These are phyloP conservation scores for Alectoris magna DNA, from an alignment of 2,797 vertebrate genomes.

Conservation along the genomic window DNA sequence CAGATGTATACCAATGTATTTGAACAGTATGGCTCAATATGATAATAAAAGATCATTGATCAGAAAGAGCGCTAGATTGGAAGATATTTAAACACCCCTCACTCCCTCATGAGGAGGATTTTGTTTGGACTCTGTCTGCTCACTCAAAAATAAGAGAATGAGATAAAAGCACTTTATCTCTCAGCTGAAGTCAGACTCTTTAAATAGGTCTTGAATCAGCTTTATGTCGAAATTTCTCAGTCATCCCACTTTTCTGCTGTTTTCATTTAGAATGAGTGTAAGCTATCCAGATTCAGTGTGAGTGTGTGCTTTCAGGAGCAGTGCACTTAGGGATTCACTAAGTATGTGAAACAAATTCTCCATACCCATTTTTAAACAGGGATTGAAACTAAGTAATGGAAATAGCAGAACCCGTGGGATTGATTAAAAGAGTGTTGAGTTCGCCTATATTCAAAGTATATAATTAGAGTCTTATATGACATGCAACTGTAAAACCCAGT, in stretches of 20 bases:
- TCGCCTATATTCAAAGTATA: background rate
- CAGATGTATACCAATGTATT: rapidly evolving
- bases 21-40: background rate
- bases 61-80: background rate
- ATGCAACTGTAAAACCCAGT: background rate
- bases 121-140: slow-evolving; percentile 63
- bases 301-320: slow-evolving; percentile 31
- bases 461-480: slow-evolving; percentile 33
- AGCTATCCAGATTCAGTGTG: slow-evolving; percentile 12
- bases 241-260: slow-evolving; percentile 40
- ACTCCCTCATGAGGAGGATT: slow-evolving; percentile 22
- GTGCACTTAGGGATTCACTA: slow-evolving; percentile 29
- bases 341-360: slow-evolving; percentile 40
- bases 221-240: slow-evolving; percentile 47
- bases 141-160: slow-evolving; percentile 64
- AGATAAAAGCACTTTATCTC: slow-evolving; percentile 63
- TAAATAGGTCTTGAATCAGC: slow-evolving; percentile 63
- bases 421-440: slow-evolving; percentile 19
- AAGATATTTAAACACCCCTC: slow-evolving; percentile 46
- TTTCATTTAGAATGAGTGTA: slow-evolving; percentile 30
- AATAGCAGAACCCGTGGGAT: slow-evolving; percentile 21
- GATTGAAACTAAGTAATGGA: slow-evolving; percentile 43
- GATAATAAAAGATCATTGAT: background rate
- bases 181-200: slow-evolving; percentile 41
- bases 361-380: background rate